These are phyloP conservation scores for Microtus pennsylvanicus DNA, from an alignment of 2,113 vertebrate species.

Conservation along the genomic window DNA sequence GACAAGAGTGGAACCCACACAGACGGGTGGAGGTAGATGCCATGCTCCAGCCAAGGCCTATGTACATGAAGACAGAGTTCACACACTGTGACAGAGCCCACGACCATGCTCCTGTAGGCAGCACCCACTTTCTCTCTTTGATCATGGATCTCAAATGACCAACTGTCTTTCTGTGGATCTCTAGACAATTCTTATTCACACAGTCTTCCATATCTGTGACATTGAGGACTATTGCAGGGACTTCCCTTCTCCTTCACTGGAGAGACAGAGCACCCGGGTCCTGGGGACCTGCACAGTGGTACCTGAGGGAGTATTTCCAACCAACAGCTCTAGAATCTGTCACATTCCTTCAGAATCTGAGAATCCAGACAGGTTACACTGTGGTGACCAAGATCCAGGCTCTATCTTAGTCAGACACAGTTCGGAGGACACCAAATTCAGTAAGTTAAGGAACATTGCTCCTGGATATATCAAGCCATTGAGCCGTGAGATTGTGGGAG, in stretches of 20 bases:
- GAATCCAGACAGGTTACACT: not conserved
- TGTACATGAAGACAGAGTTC: not conserved
- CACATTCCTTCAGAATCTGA: not conserved
- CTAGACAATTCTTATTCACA: not conserved
- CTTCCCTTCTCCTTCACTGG: not conserved
- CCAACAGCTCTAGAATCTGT: not conserved
- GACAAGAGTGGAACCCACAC: fast-evolving
- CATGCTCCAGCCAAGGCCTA: not conserved
- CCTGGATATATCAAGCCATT: not conserved
- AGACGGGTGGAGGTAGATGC: not conserved
- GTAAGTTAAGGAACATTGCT: not conserved
- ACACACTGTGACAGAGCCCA: not conserved
- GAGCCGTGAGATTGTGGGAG: not conserved
- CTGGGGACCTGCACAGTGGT: too few relatives aligned
- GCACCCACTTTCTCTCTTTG: not conserved
- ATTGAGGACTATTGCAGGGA: not conserved
- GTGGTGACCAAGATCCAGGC: not conserved
- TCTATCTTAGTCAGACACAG: too few relatives aligned
- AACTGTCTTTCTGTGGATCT: not conserved
- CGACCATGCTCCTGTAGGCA: not conserved
- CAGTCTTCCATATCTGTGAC: not conserved
- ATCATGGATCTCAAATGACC: not conserved
- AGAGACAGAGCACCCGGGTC: not conserved
- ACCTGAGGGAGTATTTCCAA: not conserved
- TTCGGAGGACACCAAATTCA: not conserved